Conservation (phyloP, 2,888 invertebrate genomes). For the Megaustenia siamemsis region DNA sequence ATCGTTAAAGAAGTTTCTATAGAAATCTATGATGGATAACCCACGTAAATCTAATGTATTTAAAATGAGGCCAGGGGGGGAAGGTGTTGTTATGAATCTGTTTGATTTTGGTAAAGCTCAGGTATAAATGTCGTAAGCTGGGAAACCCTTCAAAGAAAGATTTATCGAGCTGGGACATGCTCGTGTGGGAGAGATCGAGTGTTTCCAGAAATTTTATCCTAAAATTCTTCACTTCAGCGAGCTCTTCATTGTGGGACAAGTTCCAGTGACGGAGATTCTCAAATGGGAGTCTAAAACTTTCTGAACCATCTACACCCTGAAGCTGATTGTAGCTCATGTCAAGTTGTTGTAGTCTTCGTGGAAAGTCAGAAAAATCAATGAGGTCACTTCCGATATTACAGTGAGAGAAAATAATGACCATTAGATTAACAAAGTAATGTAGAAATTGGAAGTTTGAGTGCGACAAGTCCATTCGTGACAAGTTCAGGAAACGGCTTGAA, state of each 20-base stretch:
- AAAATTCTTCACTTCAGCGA: neutral
- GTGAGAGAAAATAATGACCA: neutral
- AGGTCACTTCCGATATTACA: neutral
- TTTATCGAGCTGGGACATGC: neutral
- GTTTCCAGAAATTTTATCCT: constrained; percentile 6
- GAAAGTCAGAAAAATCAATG: neutral
- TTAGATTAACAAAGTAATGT: neutral
- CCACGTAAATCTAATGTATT: constrained; percentile 14
- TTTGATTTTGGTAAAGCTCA: neutral
- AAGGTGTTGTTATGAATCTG: neutral
- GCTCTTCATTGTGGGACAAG: neutral
- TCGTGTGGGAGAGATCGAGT: constrained; percentile 23
- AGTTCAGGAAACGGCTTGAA: constrained; percentile 13
- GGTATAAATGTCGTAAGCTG: neutral
- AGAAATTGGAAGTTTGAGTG: constrained; percentile 4
- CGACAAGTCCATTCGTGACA: constrained; percentile 20
- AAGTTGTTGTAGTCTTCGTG: neutral
- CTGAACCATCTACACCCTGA: neutral
- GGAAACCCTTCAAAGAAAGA: neutral
- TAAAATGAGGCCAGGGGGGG: neutral
- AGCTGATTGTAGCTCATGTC: constrained; percentile 25
- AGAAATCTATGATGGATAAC: neutral
- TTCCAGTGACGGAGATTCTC: neutral
- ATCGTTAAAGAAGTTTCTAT: neutral
- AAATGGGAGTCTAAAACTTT: neutral